Evolutionary conservation across 2,113 vertebrate species (phyloP).

Genomic region (Scomber japonicus): DNA sequence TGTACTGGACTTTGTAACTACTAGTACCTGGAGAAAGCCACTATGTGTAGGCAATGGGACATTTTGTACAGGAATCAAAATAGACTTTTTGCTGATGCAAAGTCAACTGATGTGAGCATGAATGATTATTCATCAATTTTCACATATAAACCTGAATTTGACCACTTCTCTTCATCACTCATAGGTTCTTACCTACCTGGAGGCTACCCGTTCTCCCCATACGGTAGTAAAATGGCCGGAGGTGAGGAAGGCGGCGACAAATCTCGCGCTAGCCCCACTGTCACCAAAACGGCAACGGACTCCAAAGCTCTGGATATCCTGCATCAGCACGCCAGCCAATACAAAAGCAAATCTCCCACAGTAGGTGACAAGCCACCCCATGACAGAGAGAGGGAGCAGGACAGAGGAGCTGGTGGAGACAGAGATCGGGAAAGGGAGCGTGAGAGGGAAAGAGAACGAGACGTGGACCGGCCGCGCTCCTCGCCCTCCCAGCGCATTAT

Average conservation of each 20-base stretch:
- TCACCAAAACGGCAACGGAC: conserved; percentile 93
- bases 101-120: background rate
- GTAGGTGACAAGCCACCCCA: conserved; percentile 91
- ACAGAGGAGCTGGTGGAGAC: conserved; percentile 84
- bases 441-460: conserved; percentile 86
- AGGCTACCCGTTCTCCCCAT: conserved; percentile 96
- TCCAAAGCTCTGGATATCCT: conserved; percentile 98
- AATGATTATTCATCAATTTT: background rate
- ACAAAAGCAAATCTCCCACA: conserved; percentile 99
- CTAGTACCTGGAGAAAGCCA: background rate
- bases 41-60: background rate
- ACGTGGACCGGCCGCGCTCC: conserved; percentile 93
- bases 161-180: conserved; percentile 24
- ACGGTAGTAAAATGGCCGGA: conserved; percentile 91
- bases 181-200: conserved; percentile 95
- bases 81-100: background rate
- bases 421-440: conserved; percentile 88
- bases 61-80: background rate
- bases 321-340: conserved; percentile 98
- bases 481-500: conserved; percentile 97
- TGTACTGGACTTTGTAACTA: background rate
- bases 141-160: background rate
- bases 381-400: conserved; percentile 90
- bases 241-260: conserved; percentile 92
- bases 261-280: conserved; percentile 94